Percentiles rank a stretch among this genome's conserved stretches.
phyloP scores from a whole-genome alignment of 2,888 invertebrate species.

The Crocallis elinguaria region DNA sequence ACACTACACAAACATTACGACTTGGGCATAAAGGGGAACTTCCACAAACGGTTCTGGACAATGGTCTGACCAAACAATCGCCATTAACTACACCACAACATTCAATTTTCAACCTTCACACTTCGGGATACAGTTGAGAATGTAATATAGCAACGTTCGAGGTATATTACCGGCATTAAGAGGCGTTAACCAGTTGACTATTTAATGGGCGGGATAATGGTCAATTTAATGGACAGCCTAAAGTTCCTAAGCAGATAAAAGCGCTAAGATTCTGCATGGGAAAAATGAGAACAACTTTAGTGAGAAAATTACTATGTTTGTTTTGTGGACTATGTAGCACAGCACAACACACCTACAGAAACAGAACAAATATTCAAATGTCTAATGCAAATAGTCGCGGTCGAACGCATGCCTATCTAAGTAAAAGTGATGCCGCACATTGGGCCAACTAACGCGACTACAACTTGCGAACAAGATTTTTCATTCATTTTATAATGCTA shows the following conservation, averaged over 20 bases:
- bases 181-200: slow-evolving; percentile 27
- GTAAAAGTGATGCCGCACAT: too few species aligned
- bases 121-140: slow-evolving; percentile 2
- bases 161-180: slow-evolving; percentile 15
- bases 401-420: too few species aligned
- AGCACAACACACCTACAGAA: too few species aligned
- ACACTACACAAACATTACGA: slow-evolving; percentile 11
- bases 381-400: too few species aligned
- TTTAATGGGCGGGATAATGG: slow-evolving; percentile 22
- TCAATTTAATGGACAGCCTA: slow-evolving; percentile 13
- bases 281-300: background rate
- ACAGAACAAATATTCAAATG: too few species aligned
- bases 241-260: slow-evolving; percentile 14
- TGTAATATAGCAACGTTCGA: background rate
- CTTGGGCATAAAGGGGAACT: slow-evolving; percentile 30
- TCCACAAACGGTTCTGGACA: slow-evolving; percentile 32
- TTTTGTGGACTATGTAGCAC: background rate
- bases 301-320: too few species aligned
- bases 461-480: too few species aligned
- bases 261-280: slow-evolving; percentile 1
- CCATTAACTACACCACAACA: slow-evolving; percentile 26
- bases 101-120: slow-evolving; percentile 7
- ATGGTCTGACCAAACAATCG: slow-evolving; percentile 32
- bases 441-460: too few species aligned
- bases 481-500: too few species aligned